A percentile compares a stretch with the other conserved stretches of the same genome.
These are phyloP conservation scores for Montipora sp. DNA, from an alignment of 64 coral and sea anemone species.

Conservation along the genomic window DNA sequence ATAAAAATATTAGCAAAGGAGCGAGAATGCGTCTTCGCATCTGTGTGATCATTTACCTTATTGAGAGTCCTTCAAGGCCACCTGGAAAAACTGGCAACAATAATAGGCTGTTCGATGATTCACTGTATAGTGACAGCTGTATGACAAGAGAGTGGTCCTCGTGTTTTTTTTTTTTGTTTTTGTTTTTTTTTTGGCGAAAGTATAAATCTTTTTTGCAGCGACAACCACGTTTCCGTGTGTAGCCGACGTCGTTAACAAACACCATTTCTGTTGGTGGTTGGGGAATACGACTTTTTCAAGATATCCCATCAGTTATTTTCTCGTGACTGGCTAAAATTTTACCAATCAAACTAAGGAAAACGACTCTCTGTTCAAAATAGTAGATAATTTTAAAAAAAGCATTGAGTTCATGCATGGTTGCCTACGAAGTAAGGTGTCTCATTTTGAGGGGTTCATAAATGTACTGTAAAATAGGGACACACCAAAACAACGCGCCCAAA, in stretches of 20 bases:
- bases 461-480: neutral
- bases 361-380: too few species aligned
- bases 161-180: neutral
- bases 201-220: neutral
- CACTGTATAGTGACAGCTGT: neutral
- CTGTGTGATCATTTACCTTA: neutral
- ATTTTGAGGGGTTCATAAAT: neutral
- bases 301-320: neutral
- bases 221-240: neutral
- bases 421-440: neutral
- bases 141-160: neutral
- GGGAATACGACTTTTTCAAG: neutral
- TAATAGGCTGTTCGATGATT: neutral
- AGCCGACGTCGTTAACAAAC: too few species aligned
- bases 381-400: neutral
- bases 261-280: too few species aligned
- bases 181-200: neutral
- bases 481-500: neutral
- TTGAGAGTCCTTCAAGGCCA: neutral
- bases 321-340: neutral
- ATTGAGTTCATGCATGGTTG: slow-evolving; percentile 2
- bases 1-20: neutral
- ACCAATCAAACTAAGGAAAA: too few species aligned
- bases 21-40: neutral
- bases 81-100: neutral